Evolutionary conservation across 2,113 vertebrate genomes (phyloP), one percentile per base, ranked within the genome.

Genomic region (Mungos mungo): DNA sequence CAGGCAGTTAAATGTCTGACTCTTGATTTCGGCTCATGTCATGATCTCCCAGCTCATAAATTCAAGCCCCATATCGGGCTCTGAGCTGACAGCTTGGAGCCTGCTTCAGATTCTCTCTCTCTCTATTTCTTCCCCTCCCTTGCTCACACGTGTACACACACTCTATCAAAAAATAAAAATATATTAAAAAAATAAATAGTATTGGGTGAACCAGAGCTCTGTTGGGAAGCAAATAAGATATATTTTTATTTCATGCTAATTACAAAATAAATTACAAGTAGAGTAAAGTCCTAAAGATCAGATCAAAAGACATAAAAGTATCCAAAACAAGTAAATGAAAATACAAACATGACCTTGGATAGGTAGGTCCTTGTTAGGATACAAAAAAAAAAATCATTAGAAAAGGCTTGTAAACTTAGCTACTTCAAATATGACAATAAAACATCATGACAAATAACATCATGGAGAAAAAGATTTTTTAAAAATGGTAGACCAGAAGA

Each of bases 321-420:
- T 66, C 86, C 27, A 68, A 79, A 95, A 81, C 45, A 85, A 88
- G 85, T 84, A 81, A 74, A 45, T 45, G 54, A 88, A 84, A 93
- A 90, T 72, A 14, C 15, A 25, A 5, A 6, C 2, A 35, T 79
- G 88, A 81, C 15, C 54, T 76, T 81, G 29, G 41, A 8, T 54
- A n/a, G 31, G 11, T 16, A 68, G 38, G 15, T 74, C 12, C 19
- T 92, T 88, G 1, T 27, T 8, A 45, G 25, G 47, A 68, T 72
- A 60, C 18, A 88, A 25, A 88, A 50, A 69, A 29, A 68, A 77
- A 93, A 2, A 2, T 41, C 41, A 10, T 31, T 31, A 83, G 27
- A 95, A 86, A 91, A 18, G 19, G 50, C 23, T 50, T 7, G 50
- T 72, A 29, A 84, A 82, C 7, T 54, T 71, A 65, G 57, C 41